phyloP scores from a whole-genome alignment of 2,113 vertebrate genomes.

The Taxidea taxus region DNA sequence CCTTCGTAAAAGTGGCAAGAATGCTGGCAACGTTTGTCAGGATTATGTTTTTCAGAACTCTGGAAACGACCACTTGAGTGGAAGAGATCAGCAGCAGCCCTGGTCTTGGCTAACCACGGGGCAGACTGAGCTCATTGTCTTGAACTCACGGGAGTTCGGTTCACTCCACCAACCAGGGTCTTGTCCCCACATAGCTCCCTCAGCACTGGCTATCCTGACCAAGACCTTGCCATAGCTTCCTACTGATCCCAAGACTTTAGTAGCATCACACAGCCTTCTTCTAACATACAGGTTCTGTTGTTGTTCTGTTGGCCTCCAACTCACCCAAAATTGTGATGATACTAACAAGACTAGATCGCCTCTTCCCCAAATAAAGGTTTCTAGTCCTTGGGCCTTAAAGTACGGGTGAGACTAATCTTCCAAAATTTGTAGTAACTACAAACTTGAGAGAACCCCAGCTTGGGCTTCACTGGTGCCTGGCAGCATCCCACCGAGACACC shows the following conservation, averaged over 20 bases:
- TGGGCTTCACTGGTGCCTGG: background rate
- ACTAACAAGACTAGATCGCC: background rate
- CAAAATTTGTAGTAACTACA: background rate
- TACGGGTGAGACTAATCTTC: background rate
- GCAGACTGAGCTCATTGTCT: background rate
- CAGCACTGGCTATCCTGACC: no score
- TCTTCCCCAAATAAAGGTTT: background rate
- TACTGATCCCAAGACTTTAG: background rate
- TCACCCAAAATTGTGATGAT: background rate
- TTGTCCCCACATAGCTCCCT: background rate
- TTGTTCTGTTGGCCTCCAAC: background rate
- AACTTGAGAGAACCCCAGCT: background rate
- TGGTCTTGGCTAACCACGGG: background rate
- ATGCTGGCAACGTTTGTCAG: background rate
- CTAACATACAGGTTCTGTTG: background rate
- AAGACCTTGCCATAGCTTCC: background rate
- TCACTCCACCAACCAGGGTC: background rate
- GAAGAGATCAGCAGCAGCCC: background rate
- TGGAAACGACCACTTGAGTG: background rate
- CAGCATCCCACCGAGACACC: background rate
- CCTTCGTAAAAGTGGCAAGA: background rate
- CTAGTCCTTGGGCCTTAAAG: background rate
- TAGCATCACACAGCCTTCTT: background rate
- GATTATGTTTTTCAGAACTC: background rate
- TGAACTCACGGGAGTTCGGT: background rate